A percentile compares a stretch with the other conserved stretches of the same genome.
Evolutionary conservation across 2,797 vertebrate genomes (phyloP).

Genomic region (Cryptoblepharus egeriae): DNA sequence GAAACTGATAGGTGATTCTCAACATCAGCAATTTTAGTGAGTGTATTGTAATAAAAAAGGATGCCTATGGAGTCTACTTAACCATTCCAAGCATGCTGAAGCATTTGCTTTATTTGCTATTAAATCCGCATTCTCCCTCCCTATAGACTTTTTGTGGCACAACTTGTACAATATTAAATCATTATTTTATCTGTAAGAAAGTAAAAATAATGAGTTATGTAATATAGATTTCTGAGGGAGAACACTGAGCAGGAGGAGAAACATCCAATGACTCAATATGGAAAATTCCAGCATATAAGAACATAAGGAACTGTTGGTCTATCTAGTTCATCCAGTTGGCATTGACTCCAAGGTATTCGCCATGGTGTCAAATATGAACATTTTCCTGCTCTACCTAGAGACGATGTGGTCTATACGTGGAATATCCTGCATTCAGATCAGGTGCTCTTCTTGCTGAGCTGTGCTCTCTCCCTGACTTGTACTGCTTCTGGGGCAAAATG

Average conservation of each 20-base stretch:
- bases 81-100: not conserved
- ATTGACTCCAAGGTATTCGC: no score
- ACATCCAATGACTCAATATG: not conserved
- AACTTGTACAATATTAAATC: not conserved
- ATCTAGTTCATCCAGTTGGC: no score
- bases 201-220: rapidly evolving
- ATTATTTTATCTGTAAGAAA: not conserved
- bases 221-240: rapidly evolving
- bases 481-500: constrained; percentile 21
- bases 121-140: not conserved
- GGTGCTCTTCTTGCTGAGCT: no score
- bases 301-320: no score
- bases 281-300: not conserved
- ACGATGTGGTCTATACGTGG: no score
- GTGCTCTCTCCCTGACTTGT: not conserved
- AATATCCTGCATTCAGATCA: no score
- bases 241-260: not conserved
- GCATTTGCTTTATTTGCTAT: not conserved
- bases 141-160: not conserved
- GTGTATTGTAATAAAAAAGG: not conserved
- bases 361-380: no score
- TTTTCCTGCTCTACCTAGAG: no score
- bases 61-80: not conserved
- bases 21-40: not conserved
- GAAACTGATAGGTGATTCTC: not conserved